These are phyloP conservation scores for Larimichthys crocea DNA, from an alignment of 2,113 vertebrate genomes.

Conservation along the genomic window DNA sequence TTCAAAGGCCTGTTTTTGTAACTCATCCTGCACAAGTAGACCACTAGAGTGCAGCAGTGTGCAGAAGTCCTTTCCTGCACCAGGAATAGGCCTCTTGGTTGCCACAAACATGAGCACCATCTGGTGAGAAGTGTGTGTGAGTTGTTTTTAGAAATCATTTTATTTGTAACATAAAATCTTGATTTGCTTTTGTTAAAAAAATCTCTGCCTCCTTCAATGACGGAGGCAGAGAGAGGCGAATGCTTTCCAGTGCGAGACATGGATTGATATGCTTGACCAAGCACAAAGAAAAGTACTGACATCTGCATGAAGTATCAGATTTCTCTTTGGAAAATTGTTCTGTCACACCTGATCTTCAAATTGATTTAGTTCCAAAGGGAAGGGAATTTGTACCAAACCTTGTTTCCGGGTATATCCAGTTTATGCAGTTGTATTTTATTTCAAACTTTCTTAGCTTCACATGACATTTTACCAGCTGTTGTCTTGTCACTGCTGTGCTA, in stretches of 20 bases:
- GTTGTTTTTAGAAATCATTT: not conserved
- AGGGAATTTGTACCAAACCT: not conserved
- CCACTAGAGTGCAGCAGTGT: slow-evolving; percentile 53
- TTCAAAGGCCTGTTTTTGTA: not conserved
- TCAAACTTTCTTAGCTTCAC: no score
- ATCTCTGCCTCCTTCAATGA: no score
- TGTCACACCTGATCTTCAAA: not conserved
- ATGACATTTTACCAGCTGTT: not conserved
- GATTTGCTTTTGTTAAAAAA: not conserved
- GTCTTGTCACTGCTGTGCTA: not conserved
- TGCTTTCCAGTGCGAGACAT: not conserved
- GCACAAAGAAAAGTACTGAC: not conserved
- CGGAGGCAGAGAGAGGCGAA: not conserved
- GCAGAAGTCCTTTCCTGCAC: not conserved
- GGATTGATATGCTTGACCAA: not conserved
- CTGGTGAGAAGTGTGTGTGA: not conserved
- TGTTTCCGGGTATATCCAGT: not conserved
- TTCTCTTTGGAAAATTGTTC: not conserved
- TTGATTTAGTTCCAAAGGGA: not conserved
- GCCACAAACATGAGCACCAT: slow-evolving; percentile 1
- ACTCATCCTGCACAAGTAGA: not conserved
- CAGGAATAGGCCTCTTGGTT: not conserved
- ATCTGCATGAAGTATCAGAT: not conserved
- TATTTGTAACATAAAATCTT: not conserved
- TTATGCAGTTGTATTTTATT: not conserved